These are phyloP conservation scores for Callaeas wilsoni DNA, from an alignment of 2,113 vertebrate genomes.

Conservation along the genomic window DNA sequence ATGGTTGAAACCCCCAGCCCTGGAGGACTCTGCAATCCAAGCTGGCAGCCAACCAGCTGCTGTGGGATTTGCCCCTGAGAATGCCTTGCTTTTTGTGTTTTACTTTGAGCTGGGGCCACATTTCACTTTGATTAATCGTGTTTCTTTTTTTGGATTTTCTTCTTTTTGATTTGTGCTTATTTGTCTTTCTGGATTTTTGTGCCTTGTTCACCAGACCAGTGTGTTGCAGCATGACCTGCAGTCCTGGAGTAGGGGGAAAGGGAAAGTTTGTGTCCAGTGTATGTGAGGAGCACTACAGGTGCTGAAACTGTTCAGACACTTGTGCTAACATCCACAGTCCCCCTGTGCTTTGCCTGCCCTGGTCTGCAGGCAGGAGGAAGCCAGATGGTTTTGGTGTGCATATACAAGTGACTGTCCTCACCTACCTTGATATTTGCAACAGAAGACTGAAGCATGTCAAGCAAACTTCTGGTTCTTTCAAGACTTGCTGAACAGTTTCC, in stretches of 20 bases:
- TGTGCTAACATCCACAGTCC: neutral
- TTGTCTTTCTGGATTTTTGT: neutral
- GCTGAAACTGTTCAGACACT: neutral
- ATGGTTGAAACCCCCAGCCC: neutral
- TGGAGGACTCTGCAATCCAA: neutral
- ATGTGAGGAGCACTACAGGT: neutral
- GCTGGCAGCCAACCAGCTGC: neutral
- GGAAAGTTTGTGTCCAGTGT: fast-evolving
- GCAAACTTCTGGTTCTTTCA: neutral
- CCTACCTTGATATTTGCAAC: neutral
- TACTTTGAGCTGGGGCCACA: neutral
- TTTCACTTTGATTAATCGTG: slow-evolving; percentile 23
- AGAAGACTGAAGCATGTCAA: neutral
- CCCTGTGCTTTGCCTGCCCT: neutral
- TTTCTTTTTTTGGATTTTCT: neutral
- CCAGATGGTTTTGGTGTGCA: neutral
- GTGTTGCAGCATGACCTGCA: neutral
- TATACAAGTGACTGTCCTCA: neutral
- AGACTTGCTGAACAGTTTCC: neutral
- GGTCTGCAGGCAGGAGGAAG: neutral
- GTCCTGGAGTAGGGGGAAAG: neutral
- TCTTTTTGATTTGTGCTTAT: neutral
- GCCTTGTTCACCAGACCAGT: neutral
- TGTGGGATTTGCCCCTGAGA: slow-evolving; percentile 29
- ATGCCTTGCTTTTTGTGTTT: neutral